phyloP scores from a whole-genome alignment of 2,113 vertebrate species.

The Elephas maximus region DNA sequence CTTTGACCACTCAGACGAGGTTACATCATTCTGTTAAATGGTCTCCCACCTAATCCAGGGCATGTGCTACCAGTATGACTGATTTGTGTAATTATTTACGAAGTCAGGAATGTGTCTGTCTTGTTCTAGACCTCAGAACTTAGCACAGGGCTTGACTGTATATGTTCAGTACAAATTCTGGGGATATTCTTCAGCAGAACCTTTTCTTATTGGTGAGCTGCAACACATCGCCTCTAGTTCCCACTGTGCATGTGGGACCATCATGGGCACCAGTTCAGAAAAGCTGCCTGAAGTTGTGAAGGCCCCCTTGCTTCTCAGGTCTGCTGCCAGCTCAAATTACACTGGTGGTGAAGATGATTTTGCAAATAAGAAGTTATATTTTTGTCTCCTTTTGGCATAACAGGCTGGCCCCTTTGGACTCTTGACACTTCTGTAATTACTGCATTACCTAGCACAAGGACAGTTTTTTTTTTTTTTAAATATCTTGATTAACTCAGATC shows the following conservation, averaged over 20 bases:
- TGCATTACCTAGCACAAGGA: conserved; percentile 45
- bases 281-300: not conserved
- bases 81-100: not conserved
- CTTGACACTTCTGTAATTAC: conserved; percentile 48
- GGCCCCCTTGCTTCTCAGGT: not conserved
- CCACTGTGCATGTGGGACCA: rapidly evolving
- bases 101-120: not conserved
- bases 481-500: not conserved
- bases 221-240: not conserved
- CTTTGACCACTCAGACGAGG: not conserved
- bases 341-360: not conserved
- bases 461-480: not conserved
- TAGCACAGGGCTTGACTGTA: not conserved
- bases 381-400: conserved; percentile 15
- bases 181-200: not conserved
- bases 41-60: not conserved
- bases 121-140: not conserved
- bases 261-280: not conserved
- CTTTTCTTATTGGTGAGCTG: not conserved
- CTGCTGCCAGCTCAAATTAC: not conserved
- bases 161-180: not conserved
- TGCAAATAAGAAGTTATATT: conserved; percentile 1
- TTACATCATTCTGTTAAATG: not conserved
- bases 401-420: not conserved
- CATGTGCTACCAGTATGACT: not conserved